These are phyloP conservation scores for Melanostigma gelatinosum DNA, from an alignment of 2,113 vertebrate genomes.

Conservation along the genomic window DNA sequence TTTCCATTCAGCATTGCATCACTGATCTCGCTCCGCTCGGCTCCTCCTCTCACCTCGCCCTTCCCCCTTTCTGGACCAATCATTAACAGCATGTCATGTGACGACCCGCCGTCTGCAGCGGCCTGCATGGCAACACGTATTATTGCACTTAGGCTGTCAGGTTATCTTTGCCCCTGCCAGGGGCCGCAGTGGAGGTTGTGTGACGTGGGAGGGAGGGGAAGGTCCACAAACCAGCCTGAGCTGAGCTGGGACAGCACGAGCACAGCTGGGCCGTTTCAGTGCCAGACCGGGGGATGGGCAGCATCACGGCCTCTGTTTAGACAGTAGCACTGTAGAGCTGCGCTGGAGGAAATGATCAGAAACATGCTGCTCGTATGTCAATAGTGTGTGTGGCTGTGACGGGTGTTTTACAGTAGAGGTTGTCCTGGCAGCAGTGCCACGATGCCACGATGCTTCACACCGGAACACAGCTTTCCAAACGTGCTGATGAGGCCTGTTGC, in stretches of 20 bases:
- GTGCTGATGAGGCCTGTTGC: slow-evolving; percentile 48
- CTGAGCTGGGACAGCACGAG: slow-evolving; percentile 48
- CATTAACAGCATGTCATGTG: background rate
- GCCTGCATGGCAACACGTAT: slow-evolving; percentile 54
- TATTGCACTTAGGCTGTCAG: slow-evolving; percentile 51
- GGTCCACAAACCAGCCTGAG: slow-evolving; percentile 51
- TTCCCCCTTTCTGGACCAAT: slow-evolving; percentile 33
- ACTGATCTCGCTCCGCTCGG: background rate
- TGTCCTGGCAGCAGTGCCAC: slow-evolving; percentile 38
- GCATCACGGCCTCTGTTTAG: background rate
- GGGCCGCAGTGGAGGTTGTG: slow-evolving; percentile 29
- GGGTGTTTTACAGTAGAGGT: slow-evolving; percentile 24
- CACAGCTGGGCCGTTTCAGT: slow-evolving; percentile 67
- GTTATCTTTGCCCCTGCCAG: slow-evolving; percentile 45
- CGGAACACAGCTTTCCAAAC: slow-evolving; percentile 28
- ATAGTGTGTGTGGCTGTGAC: slow-evolving; percentile 1
- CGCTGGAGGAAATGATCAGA: background rate
- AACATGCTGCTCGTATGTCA: background rate
- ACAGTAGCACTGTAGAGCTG: slow-evolving; percentile 1
- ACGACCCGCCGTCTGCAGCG: background rate
- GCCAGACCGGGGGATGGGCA: slow-evolving; percentile 12
- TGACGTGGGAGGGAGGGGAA: slow-evolving; percentile 38
- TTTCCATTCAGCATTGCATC: slow-evolving; percentile 27
- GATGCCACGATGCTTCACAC: slow-evolving; percentile 26
- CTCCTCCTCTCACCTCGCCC: slow-evolving; percentile 15